Evolutionary conservation across 2,113 vertebrate species (phyloP).

Genomic region (Psittacula cyanocephala): DNA sequence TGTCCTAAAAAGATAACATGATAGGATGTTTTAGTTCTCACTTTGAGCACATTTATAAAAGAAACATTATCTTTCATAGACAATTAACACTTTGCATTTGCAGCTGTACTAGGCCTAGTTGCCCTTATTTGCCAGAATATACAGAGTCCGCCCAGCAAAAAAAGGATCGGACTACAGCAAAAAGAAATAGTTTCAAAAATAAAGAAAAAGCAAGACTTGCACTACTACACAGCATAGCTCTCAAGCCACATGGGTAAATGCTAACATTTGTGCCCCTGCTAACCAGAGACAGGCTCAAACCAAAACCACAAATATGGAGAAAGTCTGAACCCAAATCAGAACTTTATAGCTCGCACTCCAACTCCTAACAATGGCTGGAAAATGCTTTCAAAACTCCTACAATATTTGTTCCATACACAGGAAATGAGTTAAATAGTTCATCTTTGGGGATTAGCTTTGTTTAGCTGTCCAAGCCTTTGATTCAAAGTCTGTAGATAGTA

Average conservation of each 20-base stretch:
- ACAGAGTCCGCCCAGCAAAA: too few relatives aligned
- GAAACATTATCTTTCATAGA: too few relatives aligned
- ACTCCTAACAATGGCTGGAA: constrained; percentile 46
- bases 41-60: neutral
- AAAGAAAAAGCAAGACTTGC: neutral
- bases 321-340: constrained; percentile 17
- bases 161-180: too few relatives aligned
- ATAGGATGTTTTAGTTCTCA: neutral
- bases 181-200: neutral
- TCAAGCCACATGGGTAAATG: neutral
- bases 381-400: neutral
- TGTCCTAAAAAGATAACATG: neutral
- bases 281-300: constrained; percentile 37
- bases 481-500: constrained; percentile 11
- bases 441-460: constrained; percentile 37
- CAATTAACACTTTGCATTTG: too few relatives aligned
- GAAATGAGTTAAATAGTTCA: constrained; percentile 21
- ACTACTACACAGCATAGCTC: neutral
- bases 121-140: too few relatives aligned
- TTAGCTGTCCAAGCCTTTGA: constrained; percentile 29
- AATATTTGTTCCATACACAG: constrained; percentile 40
- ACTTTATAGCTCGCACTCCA: neutral
- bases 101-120: too few relatives aligned
- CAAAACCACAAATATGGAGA: constrained; percentile 39
- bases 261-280: constrained; percentile 17